Percentiles rank a stretch among this genome's conserved stretches.
These are phyloP conservation scores for Pterostichus niger DNA, from an alignment of 2,888 invertebrate genomes.

Conservation along the genomic window DNA sequence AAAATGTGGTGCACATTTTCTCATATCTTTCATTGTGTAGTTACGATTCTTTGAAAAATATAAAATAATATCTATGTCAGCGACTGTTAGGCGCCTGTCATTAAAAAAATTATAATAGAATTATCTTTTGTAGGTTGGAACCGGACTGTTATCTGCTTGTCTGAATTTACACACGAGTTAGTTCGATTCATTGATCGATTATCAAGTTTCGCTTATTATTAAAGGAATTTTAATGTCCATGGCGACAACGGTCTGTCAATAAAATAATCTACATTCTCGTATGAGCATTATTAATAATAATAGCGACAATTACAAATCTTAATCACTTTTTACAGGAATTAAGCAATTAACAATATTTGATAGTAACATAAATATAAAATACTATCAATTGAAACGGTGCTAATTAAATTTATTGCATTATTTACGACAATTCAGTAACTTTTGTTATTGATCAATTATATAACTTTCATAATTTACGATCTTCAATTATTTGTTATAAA, in stretches of 20 bases:
- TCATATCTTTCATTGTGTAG: conserved; percentile 17
- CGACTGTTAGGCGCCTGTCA: conserved; percentile 24
- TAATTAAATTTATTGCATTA: too few relatives aligned
- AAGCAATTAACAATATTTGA: neutral
- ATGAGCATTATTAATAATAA: neutral
- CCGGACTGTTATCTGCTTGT: conserved; percentile 28
- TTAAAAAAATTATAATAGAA: neutral
- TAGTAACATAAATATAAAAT: neutral
- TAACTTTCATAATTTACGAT: too few relatives aligned
- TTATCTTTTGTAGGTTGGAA: conserved; percentile 10
- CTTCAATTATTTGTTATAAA: too few relatives aligned
- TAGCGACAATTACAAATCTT: neutral
- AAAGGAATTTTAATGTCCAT: conserved; percentile 16
- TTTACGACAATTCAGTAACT: too few relatives aligned
- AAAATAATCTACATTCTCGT: neutral
- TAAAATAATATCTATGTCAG: neutral
- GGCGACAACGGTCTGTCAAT: conserved; percentile 9
- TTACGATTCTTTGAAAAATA: conserved; percentile 9
- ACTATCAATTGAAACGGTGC: neutral
- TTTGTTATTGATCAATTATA: too few relatives aligned
- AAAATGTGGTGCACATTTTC: neutral
- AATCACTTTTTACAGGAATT: conserved; percentile 4
- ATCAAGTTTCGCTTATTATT: conserved; percentile 6
- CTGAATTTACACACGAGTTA: conserved; percentile 29
- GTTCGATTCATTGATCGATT: conserved; percentile 22